Percentiles rank a stretch among this genome's conserved stretches.
Evolutionary conservation across 2,113 vertebrate species (phyloP).

Genomic region (Hemibagrus wyckioides): DNA sequence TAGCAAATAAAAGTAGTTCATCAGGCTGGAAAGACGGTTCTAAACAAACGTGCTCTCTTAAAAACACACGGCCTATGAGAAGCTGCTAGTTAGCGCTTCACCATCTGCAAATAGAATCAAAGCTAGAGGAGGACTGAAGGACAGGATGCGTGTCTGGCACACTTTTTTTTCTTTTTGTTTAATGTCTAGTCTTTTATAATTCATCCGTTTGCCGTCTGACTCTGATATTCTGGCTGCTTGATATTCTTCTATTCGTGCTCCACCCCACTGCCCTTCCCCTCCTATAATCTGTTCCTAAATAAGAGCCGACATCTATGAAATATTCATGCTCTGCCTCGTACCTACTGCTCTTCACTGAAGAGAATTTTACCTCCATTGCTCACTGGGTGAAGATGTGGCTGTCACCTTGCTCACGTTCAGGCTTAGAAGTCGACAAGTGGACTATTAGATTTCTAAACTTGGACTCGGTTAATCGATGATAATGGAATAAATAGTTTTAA

Average conservation of each 20-base stretch:
- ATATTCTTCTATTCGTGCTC: conserved; percentile 21
- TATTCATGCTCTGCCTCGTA: conserved; percentile 48
- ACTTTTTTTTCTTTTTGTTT: background rate
- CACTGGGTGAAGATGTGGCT: background rate
- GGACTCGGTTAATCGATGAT: too few species aligned
- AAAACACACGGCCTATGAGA: background rate
- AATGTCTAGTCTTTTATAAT: conserved; percentile 26
- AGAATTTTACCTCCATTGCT: conserved; percentile 26
- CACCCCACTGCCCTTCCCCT: conserved; percentile 28
- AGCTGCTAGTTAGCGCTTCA: conserved; percentile 8
- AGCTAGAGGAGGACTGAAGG: conserved; percentile 9
- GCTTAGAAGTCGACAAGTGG: background rate
- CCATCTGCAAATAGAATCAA: background rate
- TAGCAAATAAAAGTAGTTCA: background rate
- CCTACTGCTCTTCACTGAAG: conserved; percentile 15
- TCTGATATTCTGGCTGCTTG: conserved; percentile 22
- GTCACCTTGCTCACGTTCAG: background rate
- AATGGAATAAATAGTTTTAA: background rate
- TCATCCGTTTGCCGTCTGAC: conserved; percentile 26
- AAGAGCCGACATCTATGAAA: conserved; percentile 55
- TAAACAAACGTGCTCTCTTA: background rate
- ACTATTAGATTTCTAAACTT: background rate
- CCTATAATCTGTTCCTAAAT: conserved; percentile 52
- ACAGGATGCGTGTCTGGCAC: background rate
- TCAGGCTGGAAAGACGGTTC: background rate